Evolutionary conservation across 2,888 invertebrate genomes (phyloP), one percentile per base, ranked within the genome.

Genomic region (Chrysina gloriosa): DNA sequence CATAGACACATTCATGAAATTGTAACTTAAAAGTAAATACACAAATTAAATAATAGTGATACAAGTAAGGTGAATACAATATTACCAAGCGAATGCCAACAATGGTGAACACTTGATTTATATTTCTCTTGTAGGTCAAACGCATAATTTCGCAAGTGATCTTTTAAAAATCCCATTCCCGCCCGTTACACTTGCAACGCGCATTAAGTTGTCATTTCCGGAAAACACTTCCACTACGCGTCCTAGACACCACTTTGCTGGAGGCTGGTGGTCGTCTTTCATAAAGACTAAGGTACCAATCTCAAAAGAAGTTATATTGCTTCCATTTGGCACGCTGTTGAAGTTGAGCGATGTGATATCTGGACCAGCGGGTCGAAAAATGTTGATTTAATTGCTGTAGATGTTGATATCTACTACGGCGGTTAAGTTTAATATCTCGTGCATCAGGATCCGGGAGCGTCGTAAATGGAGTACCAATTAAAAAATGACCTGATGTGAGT

Each of bases 401-500:
- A 1, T 54, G 31, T 34, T 78, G 74, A 69, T n/a, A 36, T 63
- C 71, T 70, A 76, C 0, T 71, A 47, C 1, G 64, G 25, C 2
- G 75, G 56, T n/a, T 4, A 63, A 50, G 31, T 68, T 71, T 4
- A 63, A 11, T 6, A 58, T 52, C 0, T 63, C 1, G 2, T 71
- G 48, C 0, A 21, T 31, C 1, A 76, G 68, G 71, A 42, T 72
- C 69, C 9, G 70, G 69, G 6, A 73, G 16, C 3, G 72, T 4
- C 70, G 74, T 68, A n/a, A 74, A 27, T 25, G 65, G 21, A 9
- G 54, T 56, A 5, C 74, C 73, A 70, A 76, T 71, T 1, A 76
- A 56, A 48, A 77, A 77, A 39, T 76, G 76, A n/a, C n/a, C n/a
- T n/a, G n/a, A n/a, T n/a, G n/a, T n/a, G n/a, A n/a, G n/a, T n/a